Evolutionary conservation across 2,888 invertebrate species (phyloP), one percentile per base, ranked within the genome.

Genomic region (Conistra vaccinii): DNA sequence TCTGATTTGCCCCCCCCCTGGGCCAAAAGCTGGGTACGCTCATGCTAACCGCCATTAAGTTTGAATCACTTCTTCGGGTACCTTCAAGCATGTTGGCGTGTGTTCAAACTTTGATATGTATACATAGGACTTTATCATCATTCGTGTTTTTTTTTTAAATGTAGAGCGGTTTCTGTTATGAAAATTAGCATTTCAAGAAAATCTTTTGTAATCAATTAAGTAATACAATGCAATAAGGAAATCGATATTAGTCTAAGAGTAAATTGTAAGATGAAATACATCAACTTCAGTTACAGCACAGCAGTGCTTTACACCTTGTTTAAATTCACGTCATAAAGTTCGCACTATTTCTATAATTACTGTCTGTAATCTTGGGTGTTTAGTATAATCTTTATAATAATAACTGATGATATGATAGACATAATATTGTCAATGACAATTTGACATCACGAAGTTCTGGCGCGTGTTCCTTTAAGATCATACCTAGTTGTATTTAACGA

Each of bases 391-490:
- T 84, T 77, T 75, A 63, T 76, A 69, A 60, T 73, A 76, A 71
- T 63, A n/a, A n/a, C n/a, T n/a, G n/a, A n/a, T 69, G 48, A 55
- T 75, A 81, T 60, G 73, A 42, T 69, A 69, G 75, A 80, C 62
- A 66, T 76, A 63, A 72, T 75, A 73, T 70, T 78, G 77, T 83
- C 76, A 73, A 76, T 72, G 81, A 72, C 85, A 85, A 87, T 87
- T 87, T 87, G 86, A 77, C 87, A 87, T 83, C 87, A 71, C 69
- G 58, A 75, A 74, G 67, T 74, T 74, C 69, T 65, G 48, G 29
- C 70, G 69, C 45, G 57, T 63, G 61, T 70, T 67, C 51, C 67
- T 58, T 42, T 58, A 75, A 78, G 62, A 45, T 74, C 69, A 45
- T 83, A n/a, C n/a, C n/a, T n/a, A 67, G 78, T 67, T 81, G 65